Percentiles rank a stretch among this genome's conserved stretches.
Evolutionary conservation across 2,888 invertebrate genomes (phyloP).

Genomic region (Mythimna vitellina): DNA sequence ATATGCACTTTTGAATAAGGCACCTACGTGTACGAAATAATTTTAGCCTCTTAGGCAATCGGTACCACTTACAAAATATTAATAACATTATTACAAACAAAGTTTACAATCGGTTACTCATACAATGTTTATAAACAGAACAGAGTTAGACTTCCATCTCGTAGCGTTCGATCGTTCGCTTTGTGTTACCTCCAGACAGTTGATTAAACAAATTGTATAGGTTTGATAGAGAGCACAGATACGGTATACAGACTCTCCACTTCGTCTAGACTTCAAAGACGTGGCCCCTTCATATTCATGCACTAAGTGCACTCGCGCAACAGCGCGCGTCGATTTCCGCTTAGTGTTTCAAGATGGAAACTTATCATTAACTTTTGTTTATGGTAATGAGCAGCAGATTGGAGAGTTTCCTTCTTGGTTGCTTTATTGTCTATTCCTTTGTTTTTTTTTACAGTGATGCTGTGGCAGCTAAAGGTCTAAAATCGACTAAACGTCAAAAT

Average conservation of each 20-base stretch:
- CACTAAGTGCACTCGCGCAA: slow-evolving; percentile 54
- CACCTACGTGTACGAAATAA: background rate
- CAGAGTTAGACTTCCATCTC: slow-evolving; percentile 46
- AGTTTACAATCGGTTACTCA: slow-evolving; percentile 38
- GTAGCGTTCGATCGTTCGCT: slow-evolving; percentile 44
- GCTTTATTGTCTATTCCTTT: slow-evolving; percentile 24
- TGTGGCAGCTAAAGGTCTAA: background rate
- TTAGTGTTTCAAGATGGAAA: slow-evolving; percentile 51
- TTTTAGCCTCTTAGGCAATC: slow-evolving; percentile 43
- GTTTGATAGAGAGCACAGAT: slow-evolving; percentile 58
- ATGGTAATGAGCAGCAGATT: slow-evolving; percentile 54
- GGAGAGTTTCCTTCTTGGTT: slow-evolving; percentile 4
- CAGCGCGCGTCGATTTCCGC: slow-evolving; percentile 47
- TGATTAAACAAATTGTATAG: slow-evolving; percentile 65
- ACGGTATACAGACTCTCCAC: slow-evolving; percentile 54
- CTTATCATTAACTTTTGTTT: slow-evolving; percentile 54
- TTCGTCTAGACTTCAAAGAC: slow-evolving; percentile 64
- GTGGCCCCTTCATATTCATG: slow-evolving; percentile 45
- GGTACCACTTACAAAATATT: slow-evolving; percentile 27
- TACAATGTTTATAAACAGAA: slow-evolving; percentile 54
- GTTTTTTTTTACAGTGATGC: no score
- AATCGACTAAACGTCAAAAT: slow-evolving; percentile 1
- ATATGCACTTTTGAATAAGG: background rate
- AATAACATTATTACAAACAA: slow-evolving; percentile 39
- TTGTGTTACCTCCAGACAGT: slow-evolving; percentile 57